Evolutionary conservation across 2,888 invertebrate species (phyloP).

Genomic region (Drosophila histrio): DNA sequence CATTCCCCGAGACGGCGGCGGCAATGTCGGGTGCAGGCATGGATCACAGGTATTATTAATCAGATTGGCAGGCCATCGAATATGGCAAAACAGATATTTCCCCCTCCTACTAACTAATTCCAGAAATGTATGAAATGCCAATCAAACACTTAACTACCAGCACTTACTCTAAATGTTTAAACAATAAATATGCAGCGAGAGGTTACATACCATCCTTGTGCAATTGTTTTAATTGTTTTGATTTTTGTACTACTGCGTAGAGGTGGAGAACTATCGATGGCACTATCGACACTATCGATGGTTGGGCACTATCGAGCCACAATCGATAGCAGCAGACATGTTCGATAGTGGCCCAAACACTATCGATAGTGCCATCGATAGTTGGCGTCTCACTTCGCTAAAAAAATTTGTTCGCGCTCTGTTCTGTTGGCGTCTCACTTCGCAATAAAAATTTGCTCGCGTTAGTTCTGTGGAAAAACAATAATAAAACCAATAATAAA

Average conservation of each 20-base stretch:
- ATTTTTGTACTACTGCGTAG: neutral
- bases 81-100: constrained; percentile 8
- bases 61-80: neutral
- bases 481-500: no score
- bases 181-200: constrained; percentile 46
- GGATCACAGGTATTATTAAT: constrained; percentile 49
- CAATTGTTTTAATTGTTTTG: constrained; percentile 24
- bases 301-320: no score
- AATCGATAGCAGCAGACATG: no score
- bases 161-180: constrained; percentile 60
- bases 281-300: no score
- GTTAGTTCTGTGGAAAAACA: no score
- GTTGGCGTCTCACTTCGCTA: no score
- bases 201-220: constrained; percentile 48
- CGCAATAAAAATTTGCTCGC: no score
- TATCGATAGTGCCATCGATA: no score
- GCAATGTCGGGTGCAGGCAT: constrained; percentile 13
- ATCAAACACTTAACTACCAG: constrained; percentile 44
- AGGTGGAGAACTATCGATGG: no score
- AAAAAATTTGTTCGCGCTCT: no score
- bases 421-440: no score
- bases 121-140: constrained; percentile 68
- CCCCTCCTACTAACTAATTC: constrained; percentile 29
- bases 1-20: constrained; percentile 31
- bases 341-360: no score